Evolutionary conservation across 2,113 vertebrate species (phyloP).

Genomic region (Hippopotamus amphibius): DNA sequence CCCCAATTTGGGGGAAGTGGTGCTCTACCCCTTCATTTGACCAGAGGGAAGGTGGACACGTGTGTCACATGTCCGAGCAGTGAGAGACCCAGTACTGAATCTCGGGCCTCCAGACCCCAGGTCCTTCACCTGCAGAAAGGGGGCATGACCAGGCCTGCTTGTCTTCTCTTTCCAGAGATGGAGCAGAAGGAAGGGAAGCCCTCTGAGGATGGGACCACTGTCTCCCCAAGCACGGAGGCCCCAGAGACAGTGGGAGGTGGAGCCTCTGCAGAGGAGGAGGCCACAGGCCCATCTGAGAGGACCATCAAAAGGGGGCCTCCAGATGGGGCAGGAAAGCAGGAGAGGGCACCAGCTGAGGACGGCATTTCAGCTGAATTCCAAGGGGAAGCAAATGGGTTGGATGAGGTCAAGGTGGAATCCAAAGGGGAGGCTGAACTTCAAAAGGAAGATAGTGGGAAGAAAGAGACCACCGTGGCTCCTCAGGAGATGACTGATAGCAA

Average conservation of each 20-base stretch:
- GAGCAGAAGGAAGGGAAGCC: constrained; percentile 56
- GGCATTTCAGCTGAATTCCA: accelerated
- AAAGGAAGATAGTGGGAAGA: neutral
- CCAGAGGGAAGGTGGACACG: neutral
- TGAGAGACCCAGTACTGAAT: neutral
- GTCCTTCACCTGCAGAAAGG: accelerated
- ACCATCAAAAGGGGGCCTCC: neutral
- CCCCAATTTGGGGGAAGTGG: neutral
- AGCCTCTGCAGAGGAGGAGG: neutral
- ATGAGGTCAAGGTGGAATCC: neutral
- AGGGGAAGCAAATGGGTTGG: neutral
- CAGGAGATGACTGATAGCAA: neutral
- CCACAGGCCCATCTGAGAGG: neutral
- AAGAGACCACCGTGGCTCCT: neutral
- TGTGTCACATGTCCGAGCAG: no score
- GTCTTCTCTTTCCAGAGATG: constrained; percentile 76
- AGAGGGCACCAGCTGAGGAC: neutral
- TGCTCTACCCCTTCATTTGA: accelerated
- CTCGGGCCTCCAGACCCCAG: neutral
- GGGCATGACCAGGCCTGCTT: neutral
- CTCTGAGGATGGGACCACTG: neutral
- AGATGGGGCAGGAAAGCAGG: neutral
- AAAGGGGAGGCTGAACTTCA: neutral
- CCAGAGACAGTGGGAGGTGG: neutral
- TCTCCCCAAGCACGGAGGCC: neutral